Base-by-base conservation (phyloP, 37 sponge, comb jelly and placozoan genomes). In the Corticium candelabrum region DNA sequence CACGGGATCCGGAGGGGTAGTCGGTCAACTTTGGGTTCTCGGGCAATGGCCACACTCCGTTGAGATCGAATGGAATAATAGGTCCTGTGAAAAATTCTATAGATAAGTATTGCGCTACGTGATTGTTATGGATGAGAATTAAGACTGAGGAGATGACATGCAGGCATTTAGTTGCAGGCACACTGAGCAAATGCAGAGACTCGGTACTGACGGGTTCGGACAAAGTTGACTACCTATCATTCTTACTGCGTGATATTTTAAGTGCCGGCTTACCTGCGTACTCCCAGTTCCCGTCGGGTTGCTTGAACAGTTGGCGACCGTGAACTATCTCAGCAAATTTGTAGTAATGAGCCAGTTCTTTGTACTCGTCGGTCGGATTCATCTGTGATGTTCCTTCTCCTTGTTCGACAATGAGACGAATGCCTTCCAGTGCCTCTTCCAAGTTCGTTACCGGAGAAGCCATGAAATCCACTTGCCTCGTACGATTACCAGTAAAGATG, bases 11-110 rank as follows among this genome's bases (percentile, higher is more conserved):
- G 39, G 57, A 50, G 1, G 37, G 38, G 5, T 86, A 57, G 35
- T 68, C 68, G 0, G 41, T 27, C 2, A 34, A 38, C 40, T 39
- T 75, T n/a, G 90, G 90, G 67, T 86, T 81, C n/a, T 69, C 76
- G 30, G 77, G 72, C 90, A 90, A 86, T 21, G 90, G 90, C 85
- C 87, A 90, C 33, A 90, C 87, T 38, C 90, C 87, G 37, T 29
- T 2, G 35, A 77, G 38, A 74, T 83, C 43, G 57, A 80, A 90
- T 41, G 78, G 39, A 40, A 90, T 84, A 0, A 67, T 35, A 67
- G 0, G 76, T 21, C 87, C 87, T 35, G 7, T 56, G 39, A 68
- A 90, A 29, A 21, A 50, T n/a, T n/a, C n/a, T n/a, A n/a, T n/a
- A n/a, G n/a, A n/a, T n/a, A n/a, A n/a, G n/a, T n/a, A n/a, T 21